A percentile compares a stretch with the other conserved stretches of the same genome.
Conservation (phyloP, 2,888 invertebrate species). For the Nemotelus nigrinus region DNA sequence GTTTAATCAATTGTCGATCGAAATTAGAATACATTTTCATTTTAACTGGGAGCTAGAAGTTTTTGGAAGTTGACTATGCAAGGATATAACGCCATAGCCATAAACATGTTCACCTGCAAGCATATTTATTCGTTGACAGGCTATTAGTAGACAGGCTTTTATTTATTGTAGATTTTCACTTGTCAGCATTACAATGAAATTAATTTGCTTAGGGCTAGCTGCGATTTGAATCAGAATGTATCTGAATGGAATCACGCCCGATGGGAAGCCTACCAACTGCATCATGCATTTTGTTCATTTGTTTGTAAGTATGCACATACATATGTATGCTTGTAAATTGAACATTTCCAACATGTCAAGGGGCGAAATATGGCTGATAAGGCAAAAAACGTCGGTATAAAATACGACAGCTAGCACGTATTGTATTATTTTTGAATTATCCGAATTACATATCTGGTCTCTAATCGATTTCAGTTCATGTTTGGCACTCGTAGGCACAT, state of each 20-base stretch:
- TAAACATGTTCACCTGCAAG: too few species aligned
- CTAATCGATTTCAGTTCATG: conserved; percentile 8
- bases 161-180: conserved; percentile 31
- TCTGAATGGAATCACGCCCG: not conserved
- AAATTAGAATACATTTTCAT: too few species aligned
- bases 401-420: too few species aligned
- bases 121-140: not conserved
- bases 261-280: not conserved
- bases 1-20: too few species aligned
- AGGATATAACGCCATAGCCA: too few species aligned
- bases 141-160: not conserved
- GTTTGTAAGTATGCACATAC: not conserved
- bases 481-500: not conserved
- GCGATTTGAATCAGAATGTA: conserved; percentile 18
- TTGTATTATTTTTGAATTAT: too few species aligned
- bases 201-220: conserved; percentile 21
- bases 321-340: not conserved
- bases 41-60: too few species aligned
- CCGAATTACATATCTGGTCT: not conserved
- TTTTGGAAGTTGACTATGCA: too few species aligned
- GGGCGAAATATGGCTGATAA: too few species aligned
- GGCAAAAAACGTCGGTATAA: too few species aligned
- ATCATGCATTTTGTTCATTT: not conserved
- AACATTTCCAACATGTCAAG: too few species aligned
- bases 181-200: conserved; percentile 30